Conservation (phyloP, 2,113 vertebrate genomes). For the Labrus mixtus region DNA sequence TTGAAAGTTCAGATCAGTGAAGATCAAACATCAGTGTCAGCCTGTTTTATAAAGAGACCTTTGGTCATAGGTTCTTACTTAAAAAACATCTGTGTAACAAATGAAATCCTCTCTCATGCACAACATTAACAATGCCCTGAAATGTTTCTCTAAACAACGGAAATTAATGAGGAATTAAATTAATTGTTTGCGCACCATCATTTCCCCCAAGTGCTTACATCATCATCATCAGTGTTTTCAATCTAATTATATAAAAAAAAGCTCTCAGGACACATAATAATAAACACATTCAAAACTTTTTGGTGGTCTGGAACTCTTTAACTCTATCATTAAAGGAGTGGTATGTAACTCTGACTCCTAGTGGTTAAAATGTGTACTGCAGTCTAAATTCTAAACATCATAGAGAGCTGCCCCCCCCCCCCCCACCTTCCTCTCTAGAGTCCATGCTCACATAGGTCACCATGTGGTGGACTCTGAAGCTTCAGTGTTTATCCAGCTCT, state of each 20-base stretch:
- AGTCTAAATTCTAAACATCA: too few species aligned
- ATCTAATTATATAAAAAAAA: neutral
- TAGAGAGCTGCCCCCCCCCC: too few species aligned
- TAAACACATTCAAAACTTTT: neutral
- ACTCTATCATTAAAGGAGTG: neutral
- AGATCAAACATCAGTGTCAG: neutral
- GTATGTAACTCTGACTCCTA: too few species aligned
- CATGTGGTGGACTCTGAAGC: too few species aligned
- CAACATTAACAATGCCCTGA: neutral
- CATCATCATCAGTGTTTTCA: neutral
- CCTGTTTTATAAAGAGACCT: neutral
- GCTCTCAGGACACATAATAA: neutral
- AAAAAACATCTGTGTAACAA: neutral
- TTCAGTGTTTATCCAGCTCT: too few species aligned
- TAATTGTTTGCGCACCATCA: neutral
- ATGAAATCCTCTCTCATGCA: neutral
- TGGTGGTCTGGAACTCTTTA: neutral
- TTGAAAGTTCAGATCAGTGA: neutral
- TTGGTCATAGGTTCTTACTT: neutral
- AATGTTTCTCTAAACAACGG: conserved; percentile 3
- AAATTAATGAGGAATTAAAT: neutral
- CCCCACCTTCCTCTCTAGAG: too few species aligned
- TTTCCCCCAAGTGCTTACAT: neutral
- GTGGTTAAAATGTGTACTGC: too few species aligned
- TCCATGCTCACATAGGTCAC: too few species aligned